Evolutionary conservation across 1,140 invertebrate species (phyloP), one percentile per base, ranked within the genome.

Genomic region (Lycorma delicatula): DNA sequence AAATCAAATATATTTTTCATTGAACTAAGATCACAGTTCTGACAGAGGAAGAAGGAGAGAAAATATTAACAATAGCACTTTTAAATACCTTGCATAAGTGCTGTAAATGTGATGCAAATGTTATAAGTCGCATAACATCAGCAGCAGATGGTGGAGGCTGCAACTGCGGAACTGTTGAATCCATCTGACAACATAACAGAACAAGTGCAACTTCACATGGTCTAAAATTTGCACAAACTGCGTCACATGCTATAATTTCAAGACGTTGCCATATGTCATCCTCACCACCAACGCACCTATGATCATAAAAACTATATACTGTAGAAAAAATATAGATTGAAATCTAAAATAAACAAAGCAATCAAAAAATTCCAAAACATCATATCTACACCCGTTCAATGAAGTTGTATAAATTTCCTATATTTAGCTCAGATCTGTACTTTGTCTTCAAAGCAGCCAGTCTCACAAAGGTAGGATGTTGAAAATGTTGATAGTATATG

Each of bases 201-300:
- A 84, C 83, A 18, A 88, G 72, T n/a, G 85, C 85, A 56, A 87
- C 68, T 52, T 85, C 83, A 23, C 80, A 80, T 54, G 81, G 74
- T 18, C 82, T 44, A 25, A 82, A 76, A 64, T 81, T 84, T 22
- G 80, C 79, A 59, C 84, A 85, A 58, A 76, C 76, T 0, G 83
- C 81, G 67, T 87, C 82, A 63, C 86, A 89, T 26, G 77, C 75
- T 36, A 85, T 74, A 62, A 86, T 85, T 74, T 87, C 85, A 62
- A 87, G 67, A 47, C 81, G 75, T 62, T 83, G 79, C 36, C 81
- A 72, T 23, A 86, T 70, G 62, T 84, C 79, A 63, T 83, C 79
- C 65, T 18, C 56, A 9, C 60, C 55, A 22, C 55, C 54, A 0
- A 62, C 58, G 28, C 52, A 47, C 28, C 53, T 55, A 36, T 31